These are phyloP conservation scores for Nomada flava DNA, from an alignment of 2,888 invertebrate genomes.

Conservation along the genomic window DNA sequence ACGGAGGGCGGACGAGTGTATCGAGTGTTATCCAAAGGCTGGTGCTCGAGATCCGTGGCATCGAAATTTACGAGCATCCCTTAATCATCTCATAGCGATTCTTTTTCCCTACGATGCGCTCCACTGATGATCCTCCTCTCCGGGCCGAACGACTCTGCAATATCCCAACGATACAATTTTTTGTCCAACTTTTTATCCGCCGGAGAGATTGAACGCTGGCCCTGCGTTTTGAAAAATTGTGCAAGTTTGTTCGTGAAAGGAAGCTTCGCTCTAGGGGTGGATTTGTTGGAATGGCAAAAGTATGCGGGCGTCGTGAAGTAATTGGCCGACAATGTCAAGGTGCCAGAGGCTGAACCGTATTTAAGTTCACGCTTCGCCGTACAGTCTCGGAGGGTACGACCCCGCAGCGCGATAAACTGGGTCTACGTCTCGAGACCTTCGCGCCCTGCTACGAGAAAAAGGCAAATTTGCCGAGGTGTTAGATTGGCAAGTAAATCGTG, in stretches of 20 bases:
- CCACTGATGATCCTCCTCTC: not conserved
- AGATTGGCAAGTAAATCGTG: not conserved
- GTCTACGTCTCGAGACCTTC: not conserved
- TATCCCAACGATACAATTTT: not conserved
- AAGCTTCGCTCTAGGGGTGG: not conserved
- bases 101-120: not conserved
- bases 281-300: constrained; percentile 4
- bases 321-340: constrained; percentile 21
- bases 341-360: constrained; percentile 15
- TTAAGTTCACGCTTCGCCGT: constrained; percentile 26
- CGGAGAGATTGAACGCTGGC: not conserved
- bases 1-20: constrained; percentile 7
- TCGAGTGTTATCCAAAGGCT: constrained; percentile 51
- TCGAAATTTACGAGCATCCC: constrained; percentile 52
- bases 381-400: constrained; percentile 18
- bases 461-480: constrained; percentile 1
- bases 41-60: constrained; percentile 43
- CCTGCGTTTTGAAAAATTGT: not conserved
- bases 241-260: not conserved
- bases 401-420: constrained; percentile 21
- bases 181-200: not conserved
- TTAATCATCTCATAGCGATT: constrained; percentile 49
- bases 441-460: not conserved
- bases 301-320: constrained; percentile 9
- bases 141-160: not conserved